Conservation (phyloP, 2,797 vertebrate genomes). For the Tinamus major region DNA sequence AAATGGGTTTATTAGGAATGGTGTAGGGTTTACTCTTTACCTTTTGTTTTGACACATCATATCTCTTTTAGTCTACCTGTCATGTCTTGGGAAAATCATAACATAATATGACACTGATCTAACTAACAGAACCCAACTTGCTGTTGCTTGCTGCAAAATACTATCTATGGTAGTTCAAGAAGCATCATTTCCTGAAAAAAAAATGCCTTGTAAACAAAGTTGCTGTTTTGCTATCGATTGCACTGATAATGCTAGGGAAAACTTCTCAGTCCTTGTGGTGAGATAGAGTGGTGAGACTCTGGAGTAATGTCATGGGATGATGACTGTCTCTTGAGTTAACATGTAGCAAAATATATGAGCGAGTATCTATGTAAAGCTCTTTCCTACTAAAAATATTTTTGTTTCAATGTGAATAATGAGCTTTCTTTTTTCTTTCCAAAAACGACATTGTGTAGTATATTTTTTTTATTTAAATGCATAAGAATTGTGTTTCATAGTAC, state of each 20-base stretch:
- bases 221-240: not conserved
- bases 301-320: not conserved
- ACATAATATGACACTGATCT: not conserved
- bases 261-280: not conserved
- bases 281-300: not conserved
- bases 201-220: not conserved
- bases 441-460: not conserved
- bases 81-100: not conserved
- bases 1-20: not conserved
- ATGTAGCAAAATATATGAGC: not conserved
- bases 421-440: not conserved
- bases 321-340: not conserved
- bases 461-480: conserved; percentile 13
- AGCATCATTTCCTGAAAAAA: not conserved
- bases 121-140: not conserved
- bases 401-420: not conserved
- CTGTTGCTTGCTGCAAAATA: not conserved
- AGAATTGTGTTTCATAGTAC: not conserved
- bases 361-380: not conserved
- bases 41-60: not conserved
- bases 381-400: not conserved
- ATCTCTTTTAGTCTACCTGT: not conserved
- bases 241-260: not conserved
- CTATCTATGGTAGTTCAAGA: not conserved
- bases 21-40: not conserved